Conservation (phyloP, 2,113 vertebrate species). For the Podarcis raffonei region DNA sequence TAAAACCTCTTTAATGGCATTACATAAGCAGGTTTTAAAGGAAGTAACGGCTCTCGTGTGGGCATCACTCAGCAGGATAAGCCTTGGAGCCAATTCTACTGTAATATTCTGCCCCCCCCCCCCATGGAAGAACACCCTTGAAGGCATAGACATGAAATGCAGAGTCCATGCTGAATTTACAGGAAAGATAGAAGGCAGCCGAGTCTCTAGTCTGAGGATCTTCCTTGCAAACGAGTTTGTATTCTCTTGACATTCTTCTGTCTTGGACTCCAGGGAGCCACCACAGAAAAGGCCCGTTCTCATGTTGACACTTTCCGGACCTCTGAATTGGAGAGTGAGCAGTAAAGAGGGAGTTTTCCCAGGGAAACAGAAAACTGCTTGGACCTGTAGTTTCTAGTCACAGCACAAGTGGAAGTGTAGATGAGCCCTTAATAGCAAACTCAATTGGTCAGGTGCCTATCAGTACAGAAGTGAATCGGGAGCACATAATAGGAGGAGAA, state of each 20-base stretch:
- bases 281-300: too few species aligned
- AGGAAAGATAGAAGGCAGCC: background rate
- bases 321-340: too few species aligned
- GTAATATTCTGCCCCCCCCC: background rate
- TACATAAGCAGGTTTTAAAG: constrained; percentile 17
- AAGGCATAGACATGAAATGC: background rate
- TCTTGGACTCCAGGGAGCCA: too few species aligned
- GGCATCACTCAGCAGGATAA: background rate
- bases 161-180: background rate
- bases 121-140: background rate
- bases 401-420: too few species aligned
- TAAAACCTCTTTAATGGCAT: constrained; percentile 14
- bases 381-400: too few species aligned
- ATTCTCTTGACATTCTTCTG: background rate
- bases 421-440: too few species aligned
- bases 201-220: background rate
- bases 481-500: too few species aligned
- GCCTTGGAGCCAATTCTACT: background rate
- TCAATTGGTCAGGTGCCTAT: too few species aligned
- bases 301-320: too few species aligned
- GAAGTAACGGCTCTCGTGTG: background rate
- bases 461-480: too few species aligned
- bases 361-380: too few species aligned
- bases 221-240: background rate
- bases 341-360: too few species aligned